Evolutionary conservation across 2,797 vertebrate genomes (phyloP).

Genomic region (Rhincodon typus): DNA sequence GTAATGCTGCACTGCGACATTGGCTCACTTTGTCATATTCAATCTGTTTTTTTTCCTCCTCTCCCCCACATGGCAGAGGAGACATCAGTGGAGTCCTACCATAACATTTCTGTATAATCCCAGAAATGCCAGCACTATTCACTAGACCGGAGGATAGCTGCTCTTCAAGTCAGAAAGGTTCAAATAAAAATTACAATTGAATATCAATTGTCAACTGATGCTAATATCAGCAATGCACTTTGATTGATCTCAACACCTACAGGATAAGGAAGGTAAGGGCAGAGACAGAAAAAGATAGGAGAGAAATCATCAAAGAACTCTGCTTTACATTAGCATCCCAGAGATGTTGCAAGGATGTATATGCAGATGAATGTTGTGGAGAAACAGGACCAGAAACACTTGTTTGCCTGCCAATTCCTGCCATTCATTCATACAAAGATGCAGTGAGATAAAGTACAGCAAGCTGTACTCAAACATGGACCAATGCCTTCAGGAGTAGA

Average conservation of each 20-base stretch:
- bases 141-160: background rate
- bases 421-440: background rate
- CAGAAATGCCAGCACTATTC: background rate
- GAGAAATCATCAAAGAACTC: background rate
- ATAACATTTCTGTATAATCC: background rate
- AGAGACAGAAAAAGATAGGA: background rate
- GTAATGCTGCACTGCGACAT: slow-evolving; percentile 8
- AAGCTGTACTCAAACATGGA: background rate
- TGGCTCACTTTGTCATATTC: no score
- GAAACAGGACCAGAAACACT: background rate
- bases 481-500: background rate
- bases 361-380: background rate
- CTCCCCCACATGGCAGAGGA: background rate
- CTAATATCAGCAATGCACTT: background rate
- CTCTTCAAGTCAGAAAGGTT: background rate
- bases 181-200: background rate
- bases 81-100: background rate
- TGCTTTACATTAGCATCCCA: background rate
- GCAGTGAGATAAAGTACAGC: background rate
- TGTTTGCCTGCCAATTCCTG: background rate
- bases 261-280: background rate
- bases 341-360: background rate
- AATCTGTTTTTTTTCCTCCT: background rate
- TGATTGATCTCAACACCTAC: background rate
- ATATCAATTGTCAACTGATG: background rate